A percentile compares a stretch with the other conserved stretches of the same genome.
Conservation (phyloP, 1,140 invertebrate species). For the Aplysia californica region DNA sequence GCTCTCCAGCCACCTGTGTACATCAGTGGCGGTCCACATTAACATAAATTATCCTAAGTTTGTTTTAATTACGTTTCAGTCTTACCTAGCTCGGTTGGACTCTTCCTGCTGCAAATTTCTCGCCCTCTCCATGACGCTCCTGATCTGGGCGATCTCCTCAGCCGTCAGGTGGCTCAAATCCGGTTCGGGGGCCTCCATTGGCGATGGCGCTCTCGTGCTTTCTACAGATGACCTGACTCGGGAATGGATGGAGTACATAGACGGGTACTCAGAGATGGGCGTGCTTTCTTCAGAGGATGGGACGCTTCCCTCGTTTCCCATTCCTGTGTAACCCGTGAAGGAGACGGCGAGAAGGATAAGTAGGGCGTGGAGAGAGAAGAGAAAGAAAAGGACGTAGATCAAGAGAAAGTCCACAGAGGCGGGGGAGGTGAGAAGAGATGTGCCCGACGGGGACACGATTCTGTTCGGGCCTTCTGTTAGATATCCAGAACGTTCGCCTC, state of each 20-base stretch:
- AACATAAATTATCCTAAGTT: too few species aligned
- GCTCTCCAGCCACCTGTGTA: too few species aligned
- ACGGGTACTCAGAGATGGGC: slow-evolving; percentile 47
- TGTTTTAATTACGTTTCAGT: too few species aligned
- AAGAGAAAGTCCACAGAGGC: too few species aligned
- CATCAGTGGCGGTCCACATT: too few species aligned
- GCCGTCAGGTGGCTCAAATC: slow-evolving; percentile 74
- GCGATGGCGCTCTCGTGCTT: slow-evolving; percentile 63
- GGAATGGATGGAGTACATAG: slow-evolving; percentile 47
- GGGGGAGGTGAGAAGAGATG: too few species aligned
- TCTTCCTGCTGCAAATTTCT: slow-evolving; percentile 70
- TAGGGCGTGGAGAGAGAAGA: too few species aligned
- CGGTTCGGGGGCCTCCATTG: slow-evolving; percentile 73
- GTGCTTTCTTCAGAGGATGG: slow-evolving; percentile 48
- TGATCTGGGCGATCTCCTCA: slow-evolving; percentile 73
- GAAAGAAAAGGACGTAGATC: too few species aligned
- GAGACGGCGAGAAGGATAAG: too few species aligned
- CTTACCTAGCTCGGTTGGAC: slow-evolving; percentile 55
- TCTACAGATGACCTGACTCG: slow-evolving; percentile 49
- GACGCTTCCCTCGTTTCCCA: slow-evolving; percentile 56
- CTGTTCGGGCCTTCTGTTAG: too few species aligned
- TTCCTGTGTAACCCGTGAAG: background rate
- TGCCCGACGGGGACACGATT: too few species aligned
- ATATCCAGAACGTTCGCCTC: too few species aligned
- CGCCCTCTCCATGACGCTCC: slow-evolving; percentile 75